Conservation (phyloP, 1,140 invertebrate genomes). For the Philotrypesis tridentata region DNA sequence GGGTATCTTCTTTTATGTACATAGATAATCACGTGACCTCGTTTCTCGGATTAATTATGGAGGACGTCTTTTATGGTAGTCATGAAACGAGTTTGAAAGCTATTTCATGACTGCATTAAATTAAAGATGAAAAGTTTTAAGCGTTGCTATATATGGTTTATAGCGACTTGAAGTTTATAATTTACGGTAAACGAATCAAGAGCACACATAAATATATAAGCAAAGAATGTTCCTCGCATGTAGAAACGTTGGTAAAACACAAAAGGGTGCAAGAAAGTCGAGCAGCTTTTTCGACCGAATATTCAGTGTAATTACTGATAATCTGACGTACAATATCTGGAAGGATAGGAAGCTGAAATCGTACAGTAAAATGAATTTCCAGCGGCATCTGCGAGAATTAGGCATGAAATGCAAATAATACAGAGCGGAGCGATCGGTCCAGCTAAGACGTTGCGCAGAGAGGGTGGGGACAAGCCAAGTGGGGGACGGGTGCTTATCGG, state of each 20-base stretch:
- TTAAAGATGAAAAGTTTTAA: neutral
- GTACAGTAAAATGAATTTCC: neutral
- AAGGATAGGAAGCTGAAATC: neutral
- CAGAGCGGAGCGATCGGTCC: neutral
- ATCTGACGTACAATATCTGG: neutral
- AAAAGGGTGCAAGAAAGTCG: too few relatives aligned
- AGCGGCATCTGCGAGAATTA: neutral
- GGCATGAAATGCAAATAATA: neutral
- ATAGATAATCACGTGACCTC: too few relatives aligned
- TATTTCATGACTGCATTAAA: neutral
- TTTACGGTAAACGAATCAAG: neutral
- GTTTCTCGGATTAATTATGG: too few relatives aligned
- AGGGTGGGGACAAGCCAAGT: neutral
- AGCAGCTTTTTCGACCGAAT: conserved; percentile 15
- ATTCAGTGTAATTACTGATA: conserved; percentile 37
- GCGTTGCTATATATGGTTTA: too few relatives aligned
- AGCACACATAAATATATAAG: too few relatives aligned
- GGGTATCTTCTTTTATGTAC: too few relatives aligned
- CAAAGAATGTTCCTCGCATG: too few relatives aligned
- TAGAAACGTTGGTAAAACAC: too few relatives aligned
- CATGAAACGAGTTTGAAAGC: neutral
- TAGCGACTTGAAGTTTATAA: too few relatives aligned
- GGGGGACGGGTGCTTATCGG: conserved; percentile 5
- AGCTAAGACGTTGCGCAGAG: neutral
- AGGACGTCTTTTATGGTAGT: too few relatives aligned